Percentiles rank a stretch among this genome's conserved stretches.
Conservation (phyloP, 2,113 vertebrate species). For the Cryptotis parvus region DNA sequence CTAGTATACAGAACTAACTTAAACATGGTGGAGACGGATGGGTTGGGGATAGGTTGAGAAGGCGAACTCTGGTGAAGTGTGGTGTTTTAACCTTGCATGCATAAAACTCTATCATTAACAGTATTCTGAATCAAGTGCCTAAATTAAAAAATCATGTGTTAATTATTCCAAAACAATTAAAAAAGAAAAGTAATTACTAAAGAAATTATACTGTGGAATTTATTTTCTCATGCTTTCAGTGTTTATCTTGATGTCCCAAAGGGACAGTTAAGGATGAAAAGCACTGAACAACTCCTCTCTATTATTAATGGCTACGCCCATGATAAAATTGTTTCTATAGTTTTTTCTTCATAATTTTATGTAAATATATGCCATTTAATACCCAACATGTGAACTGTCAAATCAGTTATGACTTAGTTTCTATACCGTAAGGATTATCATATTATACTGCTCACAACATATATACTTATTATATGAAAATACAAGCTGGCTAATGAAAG, state of each 20-base stretch:
- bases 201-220: too few species aligned
- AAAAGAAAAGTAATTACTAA: too few species aligned
- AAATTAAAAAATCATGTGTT: too few species aligned
- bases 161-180: too few species aligned
- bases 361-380: not conserved
- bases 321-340: not conserved
- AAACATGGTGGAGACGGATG: too few species aligned
- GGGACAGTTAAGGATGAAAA: not conserved
- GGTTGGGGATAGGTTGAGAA: too few species aligned
- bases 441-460: not conserved
- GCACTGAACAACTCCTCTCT: too few species aligned
- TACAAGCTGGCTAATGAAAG: not conserved
- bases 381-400: not conserved
- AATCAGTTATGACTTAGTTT: not conserved
- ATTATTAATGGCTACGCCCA: not conserved
- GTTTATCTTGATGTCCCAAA: not conserved
- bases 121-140: too few species aligned
- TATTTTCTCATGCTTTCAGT: not conserved
- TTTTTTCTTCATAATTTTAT: not conserved
- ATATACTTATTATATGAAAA: not conserved
- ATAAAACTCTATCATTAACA: too few species aligned
- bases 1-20: too few species aligned
- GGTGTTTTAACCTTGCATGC: too few species aligned
- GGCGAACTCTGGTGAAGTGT: too few species aligned
- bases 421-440: not conserved